A percentile compares a stretch with the other conserved stretches of the same genome.
Evolutionary conservation across 2,113 vertebrate genomes (phyloP).

Genomic region (Tichodroma muraria): DNA sequence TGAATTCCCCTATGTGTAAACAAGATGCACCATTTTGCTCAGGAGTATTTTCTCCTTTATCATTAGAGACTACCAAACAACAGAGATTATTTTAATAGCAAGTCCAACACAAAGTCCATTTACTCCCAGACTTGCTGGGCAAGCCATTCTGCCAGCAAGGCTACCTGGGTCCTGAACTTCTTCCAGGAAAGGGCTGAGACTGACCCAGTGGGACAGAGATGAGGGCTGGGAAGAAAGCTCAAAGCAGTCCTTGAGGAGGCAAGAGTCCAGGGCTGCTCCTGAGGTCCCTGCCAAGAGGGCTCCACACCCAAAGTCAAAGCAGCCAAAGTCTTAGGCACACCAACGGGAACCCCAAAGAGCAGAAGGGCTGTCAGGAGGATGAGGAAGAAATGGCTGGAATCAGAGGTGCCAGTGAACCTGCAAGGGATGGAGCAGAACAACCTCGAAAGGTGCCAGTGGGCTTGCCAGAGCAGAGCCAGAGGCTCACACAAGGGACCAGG

Average conservation of each 20-base stretch:
- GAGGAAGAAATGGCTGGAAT: not conserved
- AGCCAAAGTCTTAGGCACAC: fast-evolving
- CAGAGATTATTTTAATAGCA: not conserved
- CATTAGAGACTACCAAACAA: not conserved
- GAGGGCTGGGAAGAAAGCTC: not conserved
- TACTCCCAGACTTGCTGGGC: not conserved
- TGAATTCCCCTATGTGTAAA: not conserved
- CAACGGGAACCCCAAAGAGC: fast-evolving
- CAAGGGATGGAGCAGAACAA: not conserved
- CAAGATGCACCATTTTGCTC: not conserved
- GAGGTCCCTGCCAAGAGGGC: not conserved
- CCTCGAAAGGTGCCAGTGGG: fast-evolving
- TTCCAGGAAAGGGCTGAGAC: not conserved
- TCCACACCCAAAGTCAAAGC: not conserved
- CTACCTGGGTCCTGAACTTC: not conserved
- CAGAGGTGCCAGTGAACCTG: not conserved
- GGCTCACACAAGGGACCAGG: fast-evolving
- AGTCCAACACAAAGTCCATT: not conserved
- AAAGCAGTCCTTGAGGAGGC: not conserved
- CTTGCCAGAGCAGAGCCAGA: not conserved
- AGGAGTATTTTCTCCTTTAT: not conserved
- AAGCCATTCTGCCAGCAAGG: not conserved
- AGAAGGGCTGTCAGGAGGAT: not conserved
- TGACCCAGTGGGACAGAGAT: not conserved
- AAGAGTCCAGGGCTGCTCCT: not conserved